Base-by-base conservation (phyloP, 2,797 vertebrate species). In the Danio kyathit region DNA sequence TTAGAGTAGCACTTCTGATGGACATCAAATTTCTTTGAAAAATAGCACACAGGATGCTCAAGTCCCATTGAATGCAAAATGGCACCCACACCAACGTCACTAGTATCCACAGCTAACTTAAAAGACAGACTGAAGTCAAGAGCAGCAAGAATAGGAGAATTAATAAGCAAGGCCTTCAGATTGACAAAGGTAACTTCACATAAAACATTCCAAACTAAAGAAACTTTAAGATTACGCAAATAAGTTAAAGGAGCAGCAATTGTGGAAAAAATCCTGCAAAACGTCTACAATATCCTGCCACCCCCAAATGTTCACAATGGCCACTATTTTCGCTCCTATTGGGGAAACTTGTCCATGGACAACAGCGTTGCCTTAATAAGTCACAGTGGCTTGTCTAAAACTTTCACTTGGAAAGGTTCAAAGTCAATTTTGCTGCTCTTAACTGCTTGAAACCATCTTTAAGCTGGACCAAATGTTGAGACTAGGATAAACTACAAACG, bases 261-360 rank as follows among this genome's bases (percentile, higher is more conserved):
- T 1, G 17, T 38, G 7, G 59, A 14, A 40, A 64, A 76, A 51
- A 41, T 56, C 38, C 40, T 76, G n/a, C n/a, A n/a, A n/a, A n/a
- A n/a, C n/a, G n/a, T n/a, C n/a, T n/a, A 5, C 43, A 75, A 16
- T 54, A 65, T 6, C 74, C 74, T 38, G 49, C 38, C 59, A 76
- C 65, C 7, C 48, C 59, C 19, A 5, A 69, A 69, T 69, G 2
- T 69, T 69, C 66, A 70, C 48, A 40, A 52, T 70, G 21, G 67
- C 48, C 14, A 51, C 46, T 16, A 51, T 46, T 49, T 69, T 51
- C 5, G 4, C 21, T n/a, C 21, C 48, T 4, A 52, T n/a, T 70
- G 66, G 14, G 51, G 48, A 70, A 7, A 52, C 48, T 3, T 14
- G 11, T 10, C 44, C 64, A 66, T 52, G 66, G 29, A 66, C 48